These are phyloP conservation scores for Epinephelus malabaricus DNA, from an alignment of 2,797 vertebrate species.

Conservation along the genomic window DNA sequence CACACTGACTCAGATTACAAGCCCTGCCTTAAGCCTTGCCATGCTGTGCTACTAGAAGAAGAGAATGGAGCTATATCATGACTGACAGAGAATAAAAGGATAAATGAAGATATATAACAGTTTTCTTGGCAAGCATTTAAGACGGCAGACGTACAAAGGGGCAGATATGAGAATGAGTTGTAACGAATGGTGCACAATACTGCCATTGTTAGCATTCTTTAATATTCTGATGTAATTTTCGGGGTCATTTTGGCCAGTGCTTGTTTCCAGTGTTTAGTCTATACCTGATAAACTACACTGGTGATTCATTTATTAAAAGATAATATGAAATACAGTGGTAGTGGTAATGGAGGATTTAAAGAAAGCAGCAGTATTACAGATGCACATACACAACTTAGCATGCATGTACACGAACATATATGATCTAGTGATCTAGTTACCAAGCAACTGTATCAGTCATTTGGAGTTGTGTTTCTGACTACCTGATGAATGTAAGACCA, in stretches of 20 bases:
- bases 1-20: slow-evolving; percentile 47
- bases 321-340: not conserved
- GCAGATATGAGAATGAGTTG: slow-evolving; percentile 5
- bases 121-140: slow-evolving; percentile 34
- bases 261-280: not conserved
- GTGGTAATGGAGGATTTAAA: too few species aligned
- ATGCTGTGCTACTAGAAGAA: slow-evolving; percentile 3
- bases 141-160: not conserved
- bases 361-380: not conserved
- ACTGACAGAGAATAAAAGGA: slow-evolving; percentile 21
- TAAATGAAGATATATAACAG: slow-evolving; percentile 6
- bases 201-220: not conserved
- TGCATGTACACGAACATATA: not conserved
- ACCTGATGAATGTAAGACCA: not conserved
- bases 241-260: not conserved
- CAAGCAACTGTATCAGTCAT: too few species aligned
- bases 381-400: not conserved
- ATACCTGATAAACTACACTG: not conserved
- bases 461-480: too few species aligned
- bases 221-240: not conserved
- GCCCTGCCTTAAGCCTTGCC: slow-evolving; percentile 32
- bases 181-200: not conserved
- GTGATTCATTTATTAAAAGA: not conserved
- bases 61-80: slow-evolving; percentile 17
- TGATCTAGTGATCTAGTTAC: too few species aligned